phyloP scores from a whole-genome alignment of 1,140 invertebrate genomes.

The Harlomillsia oculata region DNA sequence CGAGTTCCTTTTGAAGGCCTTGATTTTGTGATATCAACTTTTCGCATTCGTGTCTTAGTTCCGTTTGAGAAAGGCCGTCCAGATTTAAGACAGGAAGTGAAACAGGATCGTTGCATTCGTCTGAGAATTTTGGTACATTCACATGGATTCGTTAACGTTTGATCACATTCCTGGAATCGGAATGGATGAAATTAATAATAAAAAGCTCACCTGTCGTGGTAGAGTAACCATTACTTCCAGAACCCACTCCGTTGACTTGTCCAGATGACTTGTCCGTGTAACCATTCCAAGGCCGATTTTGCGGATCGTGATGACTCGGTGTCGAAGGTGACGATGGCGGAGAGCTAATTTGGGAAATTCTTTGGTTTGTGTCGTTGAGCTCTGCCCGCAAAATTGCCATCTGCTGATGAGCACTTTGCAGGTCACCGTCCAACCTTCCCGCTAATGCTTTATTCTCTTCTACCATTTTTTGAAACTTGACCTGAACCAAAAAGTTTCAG shows the following conservation, averaged over 20 bases:
- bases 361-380: slow-evolving; percentile 30
- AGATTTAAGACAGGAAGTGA: slow-evolving; percentile 20
- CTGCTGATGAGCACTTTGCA: slow-evolving; percentile 30
- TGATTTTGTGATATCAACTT: slow-evolving; percentile 55
- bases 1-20: slow-evolving; percentile 54
- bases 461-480: slow-evolving; percentile 59
- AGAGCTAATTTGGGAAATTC: slow-evolving; percentile 31
- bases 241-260: slow-evolving; percentile 21
- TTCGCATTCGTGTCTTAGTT: slow-evolving; percentile 36
- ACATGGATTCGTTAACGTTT: too few species aligned
- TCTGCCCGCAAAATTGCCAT: slow-evolving; percentile 33
- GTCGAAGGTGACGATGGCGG: slow-evolving; percentile 25
- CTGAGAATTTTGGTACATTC: too few species aligned
- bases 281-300: slow-evolving; percentile 5
- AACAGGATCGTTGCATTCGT: too few species aligned
- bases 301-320: slow-evolving; percentile 16
- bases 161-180: too few species aligned
- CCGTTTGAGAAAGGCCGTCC: slow-evolving; percentile 22
- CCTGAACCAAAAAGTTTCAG: slow-evolving; percentile 37
- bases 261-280: slow-evolving; percentile 11
- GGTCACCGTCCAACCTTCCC: slow-evolving; percentile 48
- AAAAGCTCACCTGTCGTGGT: too few species aligned
- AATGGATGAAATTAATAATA: too few species aligned
- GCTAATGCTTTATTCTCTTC: slow-evolving; percentile 58
- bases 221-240: slow-evolving; percentile 11